Conservation (phyloP, 2,888 invertebrate genomes). For the Diarsia mendica region DNA sequence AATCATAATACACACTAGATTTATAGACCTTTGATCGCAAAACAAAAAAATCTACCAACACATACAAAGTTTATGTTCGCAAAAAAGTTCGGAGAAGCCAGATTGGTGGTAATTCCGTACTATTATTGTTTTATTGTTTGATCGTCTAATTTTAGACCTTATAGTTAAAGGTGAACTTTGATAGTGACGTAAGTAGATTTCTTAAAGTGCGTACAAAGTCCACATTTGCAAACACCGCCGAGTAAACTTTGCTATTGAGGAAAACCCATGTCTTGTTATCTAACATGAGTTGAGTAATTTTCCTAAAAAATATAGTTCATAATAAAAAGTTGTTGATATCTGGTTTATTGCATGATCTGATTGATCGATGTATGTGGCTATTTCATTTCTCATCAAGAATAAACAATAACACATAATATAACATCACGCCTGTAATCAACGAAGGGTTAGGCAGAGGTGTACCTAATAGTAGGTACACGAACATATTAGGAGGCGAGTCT, state of each 20-base stretch:
- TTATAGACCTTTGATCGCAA: conserved; percentile 18
- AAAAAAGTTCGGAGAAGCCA: neutral
- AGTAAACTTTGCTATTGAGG: neutral
- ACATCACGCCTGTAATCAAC: too few species aligned
- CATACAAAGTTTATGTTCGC: conserved; percentile 2
- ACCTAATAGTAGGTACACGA: too few species aligned
- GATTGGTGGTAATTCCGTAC: conserved; percentile 8
- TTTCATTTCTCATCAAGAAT: too few species aligned
- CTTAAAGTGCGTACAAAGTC: conserved; percentile 12
- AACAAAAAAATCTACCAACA: conserved; percentile 13
- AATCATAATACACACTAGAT: neutral
- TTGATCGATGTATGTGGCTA: neutral
- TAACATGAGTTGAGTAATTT: neutral
- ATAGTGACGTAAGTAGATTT: neutral
- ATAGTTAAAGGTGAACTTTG: neutral
- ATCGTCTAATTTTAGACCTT: neutral
- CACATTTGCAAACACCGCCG: neutral
- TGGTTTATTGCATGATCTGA: neutral
- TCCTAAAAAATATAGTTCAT: neutral
- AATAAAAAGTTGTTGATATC: neutral
- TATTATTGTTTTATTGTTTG: conserved; percentile 4
- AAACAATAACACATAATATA: too few species aligned
- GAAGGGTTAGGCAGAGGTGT: too few species aligned
- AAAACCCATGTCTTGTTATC: conserved; percentile 13
- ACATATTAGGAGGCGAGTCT: too few species aligned